Evolutionary conservation across 1,140 invertebrate species (phyloP).

Genomic region (Aphelenchoides besseyi): DNA sequence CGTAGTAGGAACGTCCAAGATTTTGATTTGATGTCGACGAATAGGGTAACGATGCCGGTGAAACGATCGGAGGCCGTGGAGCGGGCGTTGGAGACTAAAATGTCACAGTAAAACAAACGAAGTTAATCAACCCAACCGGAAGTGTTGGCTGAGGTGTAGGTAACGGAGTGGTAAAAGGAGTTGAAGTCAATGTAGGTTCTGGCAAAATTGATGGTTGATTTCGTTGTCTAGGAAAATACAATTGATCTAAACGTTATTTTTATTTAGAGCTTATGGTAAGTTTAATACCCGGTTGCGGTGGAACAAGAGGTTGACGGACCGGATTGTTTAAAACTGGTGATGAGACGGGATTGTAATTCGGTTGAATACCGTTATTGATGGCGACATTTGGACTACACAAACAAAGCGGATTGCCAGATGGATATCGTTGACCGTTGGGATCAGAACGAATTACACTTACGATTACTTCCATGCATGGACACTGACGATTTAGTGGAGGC

Average conservation of each 20-base stretch:
- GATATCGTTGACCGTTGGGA: neutral
- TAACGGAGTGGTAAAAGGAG: neutral
- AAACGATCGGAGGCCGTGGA: neutral
- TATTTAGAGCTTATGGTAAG: too few relatives aligned
- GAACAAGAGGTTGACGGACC: conserved; percentile 4
- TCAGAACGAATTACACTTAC: conserved; percentile 13
- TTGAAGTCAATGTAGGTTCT: too few relatives aligned
- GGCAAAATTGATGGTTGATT: too few relatives aligned
- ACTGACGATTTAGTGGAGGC: neutral
- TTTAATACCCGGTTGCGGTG: neutral
- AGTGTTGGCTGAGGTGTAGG: conserved; percentile 2
- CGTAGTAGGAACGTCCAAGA: neutral
- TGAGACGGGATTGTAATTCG: neutral
- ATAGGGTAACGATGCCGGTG: neutral
- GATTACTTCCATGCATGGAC: conserved; percentile 17
- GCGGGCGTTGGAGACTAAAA: neutral
- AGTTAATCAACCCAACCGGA: too few relatives aligned
- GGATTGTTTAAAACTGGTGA: neutral
- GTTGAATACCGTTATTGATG: neutral
- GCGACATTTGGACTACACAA: neutral
- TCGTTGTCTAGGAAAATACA: too few relatives aligned
- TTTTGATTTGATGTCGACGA: neutral
- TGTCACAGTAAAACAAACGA: too few relatives aligned
- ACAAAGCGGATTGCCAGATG: neutral
- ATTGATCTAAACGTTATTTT: too few relatives aligned